Evolutionary conservation across 1,140 invertebrate genomes (phyloP), one percentile per base, ranked within the genome.

Genomic region (Yoshiicerus persimilis): DNA sequence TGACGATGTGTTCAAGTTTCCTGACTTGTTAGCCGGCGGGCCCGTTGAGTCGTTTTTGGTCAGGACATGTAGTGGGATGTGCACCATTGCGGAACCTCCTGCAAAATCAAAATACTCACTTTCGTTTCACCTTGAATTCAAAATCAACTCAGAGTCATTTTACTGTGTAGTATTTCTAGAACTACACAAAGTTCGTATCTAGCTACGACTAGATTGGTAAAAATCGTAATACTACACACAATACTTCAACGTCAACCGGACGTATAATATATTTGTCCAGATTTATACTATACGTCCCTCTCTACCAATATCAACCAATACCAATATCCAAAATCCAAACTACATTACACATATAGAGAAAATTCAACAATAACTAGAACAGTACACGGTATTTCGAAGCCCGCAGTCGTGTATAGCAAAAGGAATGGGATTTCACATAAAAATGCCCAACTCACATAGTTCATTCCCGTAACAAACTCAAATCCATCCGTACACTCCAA

Each of bases 61-160:
- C 62, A 89, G 41, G n/a, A 87, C 86, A 39, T 89, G 86, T 0
- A 89, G 86, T 25, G 86, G 88, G 83, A 89, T 89, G 80, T 89
- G 88, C 23, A 87, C 88, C 41, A 47, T 25, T 83, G 77, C 86
- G 75, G 88, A 89, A 87, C 88, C 88, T 89, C 66, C 75, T 80
- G 75, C 5, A 80, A 80, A 84, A 47, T 34, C 23, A n/a, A 84
- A 84, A 41, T 10, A 30, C 38, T 84, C 75, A 80, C 30, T 80
- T 80, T 80, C 75, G 20, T 80, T 36, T 6, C 75, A 34, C 9
- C 16, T 23, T 36, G 20, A 32, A 9, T 25, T 1, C 25, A 27
- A 13, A 5, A 66, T 16, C 0, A 23, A 3, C 27, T 80, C 20
- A 30, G 27, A 16, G 25, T 32, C 10, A 27, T 30, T 27, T 25